Evolutionary conservation across 2,113 vertebrate species (phyloP).

Genomic region (Rutilus rutilus): DNA sequence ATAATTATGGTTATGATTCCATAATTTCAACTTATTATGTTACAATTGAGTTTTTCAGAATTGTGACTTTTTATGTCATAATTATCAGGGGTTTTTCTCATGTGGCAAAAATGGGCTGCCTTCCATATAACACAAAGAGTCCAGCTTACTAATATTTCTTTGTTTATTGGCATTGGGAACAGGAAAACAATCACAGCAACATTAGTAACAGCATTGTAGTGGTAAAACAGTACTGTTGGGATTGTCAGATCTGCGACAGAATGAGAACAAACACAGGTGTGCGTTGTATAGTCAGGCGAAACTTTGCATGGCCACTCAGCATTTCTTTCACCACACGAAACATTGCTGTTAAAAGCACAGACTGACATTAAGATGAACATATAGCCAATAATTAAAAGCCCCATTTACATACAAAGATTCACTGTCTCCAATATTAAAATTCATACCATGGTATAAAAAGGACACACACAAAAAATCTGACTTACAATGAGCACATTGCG

Average conservation of each 20-base stretch:
- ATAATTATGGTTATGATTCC: background rate
- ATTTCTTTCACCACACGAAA: constrained; percentile 35
- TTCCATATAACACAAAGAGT: background rate
- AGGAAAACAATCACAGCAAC: constrained; percentile 65
- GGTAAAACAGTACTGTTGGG: constrained; percentile 71
- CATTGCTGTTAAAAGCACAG: constrained; percentile 2
- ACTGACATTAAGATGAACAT: constrained; percentile 22
- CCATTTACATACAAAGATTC: background rate
- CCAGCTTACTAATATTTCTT: constrained; percentile 36
- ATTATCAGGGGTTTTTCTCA: background rate
- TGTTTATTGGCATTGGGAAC: constrained; percentile 72
- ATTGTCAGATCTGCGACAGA: constrained; percentile 74
- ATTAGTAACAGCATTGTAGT: constrained; percentile 68
- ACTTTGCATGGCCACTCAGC: constrained; percentile 52
- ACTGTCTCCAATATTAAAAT: constrained; percentile 27
- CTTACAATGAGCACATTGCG: too few species aligned
- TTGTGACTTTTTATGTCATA: background rate
- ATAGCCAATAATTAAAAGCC: background rate
- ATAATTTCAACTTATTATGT: background rate
- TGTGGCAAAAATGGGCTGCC: background rate
- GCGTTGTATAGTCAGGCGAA: constrained; percentile 49
- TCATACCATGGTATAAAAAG: constrained; percentile 26
- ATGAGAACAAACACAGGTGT: constrained; percentile 43
- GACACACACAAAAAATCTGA: background rate
- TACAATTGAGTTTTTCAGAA: background rate